phyloP scores from a whole-genome alignment of 2,888 invertebrate genomes.

The Acrobasis consociella region DNA sequence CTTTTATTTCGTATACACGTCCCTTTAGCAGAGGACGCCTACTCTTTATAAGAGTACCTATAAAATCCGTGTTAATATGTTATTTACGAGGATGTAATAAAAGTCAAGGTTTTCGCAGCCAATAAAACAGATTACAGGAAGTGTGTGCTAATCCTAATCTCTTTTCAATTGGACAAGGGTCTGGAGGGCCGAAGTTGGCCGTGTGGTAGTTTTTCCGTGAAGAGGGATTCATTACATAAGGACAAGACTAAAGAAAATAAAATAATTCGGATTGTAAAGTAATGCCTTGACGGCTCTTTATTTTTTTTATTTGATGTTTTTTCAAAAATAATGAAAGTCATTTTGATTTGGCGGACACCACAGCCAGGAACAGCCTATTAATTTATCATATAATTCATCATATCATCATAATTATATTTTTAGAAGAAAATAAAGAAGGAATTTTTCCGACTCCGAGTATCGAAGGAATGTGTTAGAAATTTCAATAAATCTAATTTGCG shows the following conservation, averaged over 20 bases:
- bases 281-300: too few relatives aligned
- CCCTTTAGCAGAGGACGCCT: neutral
- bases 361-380: too few relatives aligned
- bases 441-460: too few relatives aligned
- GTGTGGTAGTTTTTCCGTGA: neutral
- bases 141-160: slow-evolving; percentile 15
- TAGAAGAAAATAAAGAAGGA: too few relatives aligned
- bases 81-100: slow-evolving; percentile 24
- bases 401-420: too few relatives aligned
- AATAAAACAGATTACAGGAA: slow-evolving; percentile 9
- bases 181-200: neutral
- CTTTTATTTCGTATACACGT: neutral
- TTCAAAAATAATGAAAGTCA: too few relatives aligned
- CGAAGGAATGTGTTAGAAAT: neutral
- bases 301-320: too few relatives aligned
- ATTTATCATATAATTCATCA: too few relatives aligned
- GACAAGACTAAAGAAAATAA: too few relatives aligned
- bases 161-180: slow-evolving; percentile 1
- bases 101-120: slow-evolving; percentile 16
- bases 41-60: slow-evolving; percentile 3
- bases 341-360: too few relatives aligned
- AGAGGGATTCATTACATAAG: neutral
- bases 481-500: neutral
- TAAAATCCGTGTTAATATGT: slow-evolving; percentile 30
- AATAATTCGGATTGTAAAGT: too few relatives aligned